A percentile compares a stretch with the other conserved stretches of the same genome.
These are phyloP conservation scores for Aphidius colemani DNA, from an alignment of 2,888 invertebrate species.

Conservation along the genomic window DNA sequence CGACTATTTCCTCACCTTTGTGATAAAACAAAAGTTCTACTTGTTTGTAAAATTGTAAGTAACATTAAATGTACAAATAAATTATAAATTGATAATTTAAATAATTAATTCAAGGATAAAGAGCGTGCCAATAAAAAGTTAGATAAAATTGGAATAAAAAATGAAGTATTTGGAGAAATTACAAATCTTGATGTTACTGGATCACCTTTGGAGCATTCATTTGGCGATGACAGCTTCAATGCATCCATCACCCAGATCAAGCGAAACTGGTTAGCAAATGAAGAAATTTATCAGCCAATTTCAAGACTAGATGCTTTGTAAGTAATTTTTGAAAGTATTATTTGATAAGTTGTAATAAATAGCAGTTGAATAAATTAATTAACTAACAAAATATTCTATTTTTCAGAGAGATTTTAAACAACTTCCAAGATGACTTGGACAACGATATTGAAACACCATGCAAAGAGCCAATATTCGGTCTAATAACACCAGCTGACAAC, in stretches of 20 bases:
- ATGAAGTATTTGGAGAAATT: not conserved
- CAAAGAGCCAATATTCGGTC: conserved; percentile 33
- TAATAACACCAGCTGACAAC: not conserved
- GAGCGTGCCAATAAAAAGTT: not conserved
- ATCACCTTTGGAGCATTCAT: conserved; percentile 44
- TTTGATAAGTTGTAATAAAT: not conserved
- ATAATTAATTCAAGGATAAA: not conserved
- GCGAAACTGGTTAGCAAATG: conserved; percentile 40
- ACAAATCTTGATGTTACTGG: conserved; percentile 41
- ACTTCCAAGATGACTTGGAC: too few relatives aligned
- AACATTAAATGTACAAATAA: not conserved
- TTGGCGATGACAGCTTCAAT: conserved; percentile 38
- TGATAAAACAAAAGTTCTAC: conserved; percentile 15
- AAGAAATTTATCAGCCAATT: conserved; percentile 42
- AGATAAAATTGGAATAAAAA: too few relatives aligned
- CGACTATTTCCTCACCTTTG: conserved; percentile 40
- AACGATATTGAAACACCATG: conserved; percentile 29
- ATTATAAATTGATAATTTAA: not conserved
- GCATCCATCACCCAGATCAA: conserved; percentile 33
- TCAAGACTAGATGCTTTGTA: conserved; percentile 39
- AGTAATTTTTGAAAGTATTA: not conserved
- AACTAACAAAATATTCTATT: too few relatives aligned
- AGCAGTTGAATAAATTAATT: not conserved
- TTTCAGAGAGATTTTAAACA: too few relatives aligned
- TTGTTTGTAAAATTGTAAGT: conserved; percentile 30